phyloP scores from a whole-genome alignment of 2,797 vertebrate species.

The Darevskia mixta region DNA sequence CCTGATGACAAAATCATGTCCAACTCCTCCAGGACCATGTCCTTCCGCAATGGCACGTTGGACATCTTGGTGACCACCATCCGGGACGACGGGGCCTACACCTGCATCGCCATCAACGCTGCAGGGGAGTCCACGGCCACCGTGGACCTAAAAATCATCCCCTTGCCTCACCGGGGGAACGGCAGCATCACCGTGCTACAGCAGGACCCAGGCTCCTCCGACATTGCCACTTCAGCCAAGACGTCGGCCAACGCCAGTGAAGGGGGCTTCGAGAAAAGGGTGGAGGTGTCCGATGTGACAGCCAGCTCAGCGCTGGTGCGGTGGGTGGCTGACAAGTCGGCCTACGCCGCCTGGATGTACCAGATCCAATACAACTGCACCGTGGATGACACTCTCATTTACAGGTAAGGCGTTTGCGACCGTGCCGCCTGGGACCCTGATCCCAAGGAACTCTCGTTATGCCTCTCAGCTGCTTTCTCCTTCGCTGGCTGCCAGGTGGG shows the following conservation, averaged over 20 bases:
- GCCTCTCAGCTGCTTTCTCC: background rate
- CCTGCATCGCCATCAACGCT: constrained; percentile 92
- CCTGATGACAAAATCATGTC: constrained; percentile 90
- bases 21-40: constrained; percentile 88
- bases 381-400: constrained; percentile 90
- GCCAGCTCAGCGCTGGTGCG: constrained; percentile 89
- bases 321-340: constrained; percentile 85
- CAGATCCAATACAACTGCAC: constrained; percentile 97
- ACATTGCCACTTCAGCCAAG: constrained; percentile 81
- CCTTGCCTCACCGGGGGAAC: constrained; percentile 86
- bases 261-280: constrained; percentile 73
- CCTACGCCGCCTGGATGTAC: constrained; percentile 92
- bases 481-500: background rate
- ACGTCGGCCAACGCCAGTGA: constrained; percentile 80
- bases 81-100: constrained; percentile 89
- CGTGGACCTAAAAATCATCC: constrained; percentile 90
- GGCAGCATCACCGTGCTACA: constrained; percentile 70
- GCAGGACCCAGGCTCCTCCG: constrained; percentile 75
- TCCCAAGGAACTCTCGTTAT: background rate
- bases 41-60: constrained; percentile 91
- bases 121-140: constrained; percentile 90
- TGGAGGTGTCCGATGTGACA: constrained; percentile 88
- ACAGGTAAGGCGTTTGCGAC: constrained; percentile 83
- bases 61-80: constrained; percentile 89
- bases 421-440: too few species aligned